phyloP scores from a whole-genome alignment of 2,113 vertebrate species.

The Salvator merianae region DNA sequence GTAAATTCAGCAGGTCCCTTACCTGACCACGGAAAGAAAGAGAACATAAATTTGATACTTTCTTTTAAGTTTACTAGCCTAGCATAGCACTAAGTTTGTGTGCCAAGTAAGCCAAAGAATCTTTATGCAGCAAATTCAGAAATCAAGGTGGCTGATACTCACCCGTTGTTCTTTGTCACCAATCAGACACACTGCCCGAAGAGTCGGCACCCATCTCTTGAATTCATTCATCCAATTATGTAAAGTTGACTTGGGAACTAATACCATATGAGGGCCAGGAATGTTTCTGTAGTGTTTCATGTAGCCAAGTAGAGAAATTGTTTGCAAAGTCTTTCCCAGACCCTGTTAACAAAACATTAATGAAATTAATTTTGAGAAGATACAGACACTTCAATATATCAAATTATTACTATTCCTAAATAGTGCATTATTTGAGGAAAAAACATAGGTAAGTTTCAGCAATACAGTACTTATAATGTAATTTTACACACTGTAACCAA shows the following conservation, averaged over 20 bases:
- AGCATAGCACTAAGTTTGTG: neutral
- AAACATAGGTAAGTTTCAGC: too few relatives aligned
- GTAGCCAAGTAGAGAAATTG: slow-evolving; percentile 96
- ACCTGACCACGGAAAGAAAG: neutral
- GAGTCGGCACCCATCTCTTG: slow-evolving; percentile 97
- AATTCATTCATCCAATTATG: slow-evolving; percentile 99
- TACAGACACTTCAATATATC: too few relatives aligned
- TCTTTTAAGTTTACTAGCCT: neutral
- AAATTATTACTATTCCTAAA: too few relatives aligned
- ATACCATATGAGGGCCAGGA: slow-evolving; percentile 98
- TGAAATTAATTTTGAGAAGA: neutral
- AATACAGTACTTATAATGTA: too few relatives aligned
- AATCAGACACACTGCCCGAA: slow-evolving; percentile 95
- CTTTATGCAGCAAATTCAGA: neutral
- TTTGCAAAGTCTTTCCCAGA: slow-evolving; percentile 96
- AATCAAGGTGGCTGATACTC: slow-evolving; percentile 46
- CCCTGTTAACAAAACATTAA: slow-evolving; percentile 76
- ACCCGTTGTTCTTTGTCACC: slow-evolving; percentile 94
- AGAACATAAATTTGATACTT: neutral
- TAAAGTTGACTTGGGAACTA: slow-evolving; percentile 98
- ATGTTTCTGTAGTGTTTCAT: slow-evolving; percentile 99
- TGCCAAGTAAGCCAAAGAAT: neutral
- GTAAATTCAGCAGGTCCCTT: neutral
- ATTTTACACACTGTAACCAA: too few relatives aligned
- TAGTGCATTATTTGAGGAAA: too few relatives aligned